A percentile compares a stretch with the other conserved stretches of the same genome.
phyloP scores from a whole-genome alignment of 2,888 invertebrate genomes.

The Tethea ocularis region DNA sequence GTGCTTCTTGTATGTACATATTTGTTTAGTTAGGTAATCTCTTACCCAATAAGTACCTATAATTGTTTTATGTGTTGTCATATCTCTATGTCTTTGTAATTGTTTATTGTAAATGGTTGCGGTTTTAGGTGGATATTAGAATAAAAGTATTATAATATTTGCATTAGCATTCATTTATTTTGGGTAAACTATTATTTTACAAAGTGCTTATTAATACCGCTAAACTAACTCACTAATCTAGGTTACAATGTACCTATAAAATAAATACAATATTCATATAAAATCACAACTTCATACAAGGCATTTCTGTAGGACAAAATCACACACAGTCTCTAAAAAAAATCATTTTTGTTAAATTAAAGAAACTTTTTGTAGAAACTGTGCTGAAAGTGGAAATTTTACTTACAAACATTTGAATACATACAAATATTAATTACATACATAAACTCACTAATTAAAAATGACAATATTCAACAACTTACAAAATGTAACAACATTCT shows the following conservation, averaged over 20 bases:
- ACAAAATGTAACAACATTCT: constrained; percentile 42
- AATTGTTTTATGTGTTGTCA: too few species aligned
- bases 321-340: constrained; percentile 9
- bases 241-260: constrained; percentile 46
- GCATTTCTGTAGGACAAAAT: constrained; percentile 42
- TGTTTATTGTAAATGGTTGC: neutral
- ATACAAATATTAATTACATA: constrained; percentile 12
- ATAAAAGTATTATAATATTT: constrained; percentile 20
- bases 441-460: constrained; percentile 16
- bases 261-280: constrained; percentile 61
- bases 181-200: constrained; percentile 62
- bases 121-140: neutral
- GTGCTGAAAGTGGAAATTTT: neutral
- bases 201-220: constrained; percentile 48
- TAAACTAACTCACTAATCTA: constrained; percentile 33
- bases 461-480: constrained; percentile 36
- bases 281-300: constrained; percentile 69
- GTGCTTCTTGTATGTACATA: too few species aligned
- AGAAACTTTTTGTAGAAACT: neutral
- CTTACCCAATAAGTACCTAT: too few species aligned
- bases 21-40: too few species aligned
- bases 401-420: constrained; percentile 5
- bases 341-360: neutral
- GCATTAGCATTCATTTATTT: constrained; percentile 63
- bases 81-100: neutral